Evolutionary conservation across 2,888 invertebrate species (phyloP).

Genomic region (Ormyrus nitidulus): DNA sequence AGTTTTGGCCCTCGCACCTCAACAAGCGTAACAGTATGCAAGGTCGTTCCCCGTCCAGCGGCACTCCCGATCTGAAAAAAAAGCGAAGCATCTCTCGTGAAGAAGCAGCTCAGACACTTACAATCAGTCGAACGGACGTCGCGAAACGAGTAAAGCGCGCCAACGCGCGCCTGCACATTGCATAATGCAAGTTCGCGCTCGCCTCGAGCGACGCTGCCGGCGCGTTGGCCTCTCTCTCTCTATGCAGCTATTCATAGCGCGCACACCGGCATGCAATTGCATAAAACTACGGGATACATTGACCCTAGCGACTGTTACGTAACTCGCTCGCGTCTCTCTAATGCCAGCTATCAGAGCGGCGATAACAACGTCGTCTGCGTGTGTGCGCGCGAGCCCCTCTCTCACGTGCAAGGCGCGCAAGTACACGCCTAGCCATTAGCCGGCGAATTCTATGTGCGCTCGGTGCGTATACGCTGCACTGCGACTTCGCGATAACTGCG

Average conservation of each 20-base stretch:
- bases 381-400: neutral
- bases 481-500: conserved; percentile 5
- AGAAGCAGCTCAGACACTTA: too few species aligned
- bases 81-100: too few species aligned
- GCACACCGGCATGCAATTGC: conserved; percentile 70
- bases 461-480: neutral
- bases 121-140: too few species aligned
- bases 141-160: neutral
- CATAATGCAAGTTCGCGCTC: conserved; percentile 30
- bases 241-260: conserved; percentile 49
- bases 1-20: too few species aligned
- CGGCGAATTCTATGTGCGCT: neutral
- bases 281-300: conserved; percentile 73
- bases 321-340: conserved; percentile 48
- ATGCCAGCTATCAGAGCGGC: conserved; percentile 65
- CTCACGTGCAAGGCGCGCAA: too few species aligned
- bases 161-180: conserved; percentile 15
- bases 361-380: conserved; percentile 62
- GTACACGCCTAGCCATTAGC: too few species aligned
- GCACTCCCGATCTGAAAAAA: too few species aligned
- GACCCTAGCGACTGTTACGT: conserved; percentile 66
- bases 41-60: too few species aligned
- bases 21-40: too few species aligned
- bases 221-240: conserved; percentile 1
- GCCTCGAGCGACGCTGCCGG: neutral